These are phyloP conservation scores for Suricata suricatta DNA, from an alignment of 2,113 vertebrate species.

Conservation along the genomic window DNA sequence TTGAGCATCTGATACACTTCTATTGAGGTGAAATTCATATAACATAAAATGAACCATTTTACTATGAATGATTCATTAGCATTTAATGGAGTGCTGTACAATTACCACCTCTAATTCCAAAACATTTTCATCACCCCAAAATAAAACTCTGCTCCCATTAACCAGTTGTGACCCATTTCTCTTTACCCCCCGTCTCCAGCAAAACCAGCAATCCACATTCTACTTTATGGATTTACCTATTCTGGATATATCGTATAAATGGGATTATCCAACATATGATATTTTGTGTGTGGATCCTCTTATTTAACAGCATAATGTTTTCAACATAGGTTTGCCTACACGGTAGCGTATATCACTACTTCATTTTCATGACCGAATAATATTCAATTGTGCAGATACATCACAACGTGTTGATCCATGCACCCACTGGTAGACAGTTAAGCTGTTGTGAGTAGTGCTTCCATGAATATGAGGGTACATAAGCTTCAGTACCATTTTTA, in stretches of 20 bases:
- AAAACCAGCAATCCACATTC: not conserved
- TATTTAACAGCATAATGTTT: not conserved
- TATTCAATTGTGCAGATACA: not conserved
- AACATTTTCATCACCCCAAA: not conserved
- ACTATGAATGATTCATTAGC: not conserved
- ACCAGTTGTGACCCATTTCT: not conserved
- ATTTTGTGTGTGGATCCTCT: not conserved
- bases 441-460: not conserved
- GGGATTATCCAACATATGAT: not conserved
- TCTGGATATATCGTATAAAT: not conserved
- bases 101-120: not conserved
- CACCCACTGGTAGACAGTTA: not conserved
- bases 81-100: not conserved
- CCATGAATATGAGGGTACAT: not conserved
- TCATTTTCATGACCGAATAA: not conserved
- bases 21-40: not conserved
- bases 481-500: not conserved
- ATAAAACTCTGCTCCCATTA: not conserved
- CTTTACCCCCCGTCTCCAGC: not conserved
- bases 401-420: not conserved
- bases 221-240: not conserved
- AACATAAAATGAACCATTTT: not conserved
- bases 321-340: not conserved
- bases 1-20: not conserved
- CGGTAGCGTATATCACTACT: not conserved